Evolutionary conservation across 2,797 vertebrate species (phyloP), one percentile per base, ranked within the genome.

Genomic region (Fratercula arctica): DNA sequence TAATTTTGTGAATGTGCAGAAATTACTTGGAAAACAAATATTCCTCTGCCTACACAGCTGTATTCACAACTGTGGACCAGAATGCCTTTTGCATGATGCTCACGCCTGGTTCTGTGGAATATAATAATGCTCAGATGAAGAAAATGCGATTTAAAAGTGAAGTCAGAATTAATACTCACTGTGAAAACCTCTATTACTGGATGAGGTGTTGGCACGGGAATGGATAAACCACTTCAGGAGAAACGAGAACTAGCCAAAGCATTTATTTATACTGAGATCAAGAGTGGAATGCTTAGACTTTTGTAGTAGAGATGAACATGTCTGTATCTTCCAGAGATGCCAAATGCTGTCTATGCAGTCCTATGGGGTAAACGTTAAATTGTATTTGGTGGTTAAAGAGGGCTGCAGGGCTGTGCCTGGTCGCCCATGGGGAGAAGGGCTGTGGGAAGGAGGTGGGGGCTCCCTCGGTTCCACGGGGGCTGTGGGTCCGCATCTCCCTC

Each of bases 11-110:
- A 98, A 96, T 97, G 86, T 97, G 97, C 95, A 97, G 94, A 98
- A 96, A 98, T 98, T 96, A 98, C 97, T 97, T 97, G 97, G 95
- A 96, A 97, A 97, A 97, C 96, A 98, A 97, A 97, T 97, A 97
- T 85, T 96, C 96, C 82, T 88, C 94, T 97, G 96, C 97, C 97
- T 96, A 80, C 95, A 97, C 96, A 96, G 95, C 94, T 96, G 95
- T 95, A 74, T 97, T 97, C 97, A 95, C 95, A 97, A 91, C 86
- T 13, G 6, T 87, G 92, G 94, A 96, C 96, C 89, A 91, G 87
- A 94, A 96, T 96, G 68, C 93, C 83, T 93, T 96, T 96, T 96
- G 87, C 85, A 72, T 92, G 95, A 96, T 97, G 96, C 53, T 41
- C 79, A 81, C 45, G 85, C 96, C 95, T 93, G 90, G 86, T 97